phyloP scores from a whole-genome alignment of 2,113 vertebrate species.

The Vicugna pacos region DNA sequence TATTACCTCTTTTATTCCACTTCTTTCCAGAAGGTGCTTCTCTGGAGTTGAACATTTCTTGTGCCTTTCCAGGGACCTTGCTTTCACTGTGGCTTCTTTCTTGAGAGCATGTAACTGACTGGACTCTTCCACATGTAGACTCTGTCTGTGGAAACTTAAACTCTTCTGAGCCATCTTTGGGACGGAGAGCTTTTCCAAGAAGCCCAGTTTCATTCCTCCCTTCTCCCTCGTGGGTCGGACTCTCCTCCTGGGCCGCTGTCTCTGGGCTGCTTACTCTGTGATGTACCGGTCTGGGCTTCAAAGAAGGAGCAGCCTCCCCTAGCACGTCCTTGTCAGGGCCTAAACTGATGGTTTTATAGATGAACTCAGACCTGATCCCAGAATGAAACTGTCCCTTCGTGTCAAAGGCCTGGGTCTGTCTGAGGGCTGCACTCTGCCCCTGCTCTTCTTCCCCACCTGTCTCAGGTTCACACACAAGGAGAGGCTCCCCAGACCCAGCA shows the following conservation, averaged over 20 bases:
- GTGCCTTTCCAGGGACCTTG: slow-evolving; percentile 55
- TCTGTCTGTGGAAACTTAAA: slow-evolving; percentile 14
- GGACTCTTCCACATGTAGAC: slow-evolving; percentile 13
- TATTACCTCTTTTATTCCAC: slow-evolving; percentile 53
- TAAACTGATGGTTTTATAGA: slow-evolving; percentile 46
- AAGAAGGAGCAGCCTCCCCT: neutral
- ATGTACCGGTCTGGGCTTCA: slow-evolving; percentile 29
- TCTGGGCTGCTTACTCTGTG: slow-evolving; percentile 37
- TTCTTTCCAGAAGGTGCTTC: slow-evolving; percentile 28
- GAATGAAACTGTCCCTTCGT: slow-evolving; percentile 56
- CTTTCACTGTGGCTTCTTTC: slow-evolving; percentile 31
- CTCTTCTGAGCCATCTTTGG: slow-evolving; percentile 53
- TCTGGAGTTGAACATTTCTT: slow-evolving; percentile 51
- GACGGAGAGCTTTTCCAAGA: neutral
- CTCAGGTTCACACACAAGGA: slow-evolving; percentile 71
- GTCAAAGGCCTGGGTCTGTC: neutral
- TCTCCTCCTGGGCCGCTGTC: neutral
- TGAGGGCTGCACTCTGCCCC: neutral
- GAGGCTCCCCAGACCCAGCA: slow-evolving; percentile 62
- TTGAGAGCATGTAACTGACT: slow-evolving; percentile 64
- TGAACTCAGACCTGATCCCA: neutral
- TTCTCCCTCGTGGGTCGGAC: slow-evolving; percentile 25
- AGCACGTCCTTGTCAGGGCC: neutral
- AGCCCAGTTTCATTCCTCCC: slow-evolving; percentile 58
- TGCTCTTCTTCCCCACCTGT: slow-evolving; percentile 48